Conservation (phyloP, 2,113 vertebrate genomes). For the Lagenorhynchus albirostris region DNA sequence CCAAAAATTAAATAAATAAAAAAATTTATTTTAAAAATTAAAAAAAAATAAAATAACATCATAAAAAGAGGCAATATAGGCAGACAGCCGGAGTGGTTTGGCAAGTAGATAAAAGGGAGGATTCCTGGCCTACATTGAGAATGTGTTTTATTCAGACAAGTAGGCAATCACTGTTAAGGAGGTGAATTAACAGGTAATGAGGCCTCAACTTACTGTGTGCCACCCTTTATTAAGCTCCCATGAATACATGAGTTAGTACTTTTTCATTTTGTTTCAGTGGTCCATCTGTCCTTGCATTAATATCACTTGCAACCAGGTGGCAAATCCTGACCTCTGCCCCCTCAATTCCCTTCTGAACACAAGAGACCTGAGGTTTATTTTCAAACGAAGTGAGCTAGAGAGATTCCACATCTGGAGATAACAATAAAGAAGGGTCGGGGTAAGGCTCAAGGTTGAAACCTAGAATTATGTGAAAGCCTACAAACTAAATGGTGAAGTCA, state of each 20-base stretch:
- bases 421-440: background rate
- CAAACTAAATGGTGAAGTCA: background rate
- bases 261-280: background rate
- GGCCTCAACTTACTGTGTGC: background rate
- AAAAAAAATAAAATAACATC: background rate
- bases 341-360: background rate
- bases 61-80: background rate
- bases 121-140: background rate
- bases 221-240: background rate
- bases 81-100: background rate
- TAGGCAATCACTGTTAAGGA: background rate
- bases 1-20: no score
- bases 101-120: background rate
- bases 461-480: background rate
- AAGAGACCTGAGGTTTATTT: conserved; percentile 6
- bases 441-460: background rate
- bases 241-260: background rate
- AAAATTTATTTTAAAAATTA: no score
- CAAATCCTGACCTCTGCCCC: background rate
- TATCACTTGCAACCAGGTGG: background rate
- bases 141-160: background rate
- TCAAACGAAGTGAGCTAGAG: background rate
- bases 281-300: background rate
- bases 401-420: background rate
- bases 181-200: background rate